Conservation (phyloP, 2,888 invertebrate genomes). For the Serrognathus titanus region DNA sequence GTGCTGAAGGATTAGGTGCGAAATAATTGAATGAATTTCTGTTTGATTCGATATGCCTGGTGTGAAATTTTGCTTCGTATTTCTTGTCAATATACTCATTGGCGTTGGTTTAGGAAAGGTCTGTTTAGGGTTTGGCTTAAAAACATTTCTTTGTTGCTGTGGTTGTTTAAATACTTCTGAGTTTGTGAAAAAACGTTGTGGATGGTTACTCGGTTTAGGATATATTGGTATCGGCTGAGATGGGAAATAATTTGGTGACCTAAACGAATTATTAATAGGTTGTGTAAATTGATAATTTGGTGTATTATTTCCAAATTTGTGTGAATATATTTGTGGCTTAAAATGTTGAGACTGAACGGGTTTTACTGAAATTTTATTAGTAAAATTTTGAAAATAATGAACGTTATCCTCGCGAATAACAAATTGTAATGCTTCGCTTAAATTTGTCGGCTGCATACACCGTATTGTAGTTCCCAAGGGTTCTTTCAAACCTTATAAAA, state of each 20-base stretch:
- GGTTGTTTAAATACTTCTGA: background rate
- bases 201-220: background rate
- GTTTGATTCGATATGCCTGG: background rate
- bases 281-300: background rate
- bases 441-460: slow-evolving; percentile 13
- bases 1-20: background rate
- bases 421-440: slow-evolving; percentile 13
- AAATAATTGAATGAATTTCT: too few relatives aligned
- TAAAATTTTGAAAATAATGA: background rate
- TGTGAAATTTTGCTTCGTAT: background rate
- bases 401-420: slow-evolving; percentile 16
- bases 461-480: slow-evolving; percentile 19
- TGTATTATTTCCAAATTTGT: too few relatives aligned
- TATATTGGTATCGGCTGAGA: background rate
- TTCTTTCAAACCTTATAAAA: slow-evolving; percentile 17
- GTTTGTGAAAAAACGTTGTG: background rate
- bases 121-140: background rate
- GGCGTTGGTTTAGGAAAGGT: background rate
- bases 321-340: background rate
- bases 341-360: background rate
- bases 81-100: background rate
- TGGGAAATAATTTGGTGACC: background rate
- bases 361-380: background rate
- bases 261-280: background rate
- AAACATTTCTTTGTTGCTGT: background rate